Evolutionary conservation across 2,797 vertebrate genomes (phyloP), one percentile per base, ranked within the genome.

Genomic region (Schizopygopsis pylzovi): DNA sequence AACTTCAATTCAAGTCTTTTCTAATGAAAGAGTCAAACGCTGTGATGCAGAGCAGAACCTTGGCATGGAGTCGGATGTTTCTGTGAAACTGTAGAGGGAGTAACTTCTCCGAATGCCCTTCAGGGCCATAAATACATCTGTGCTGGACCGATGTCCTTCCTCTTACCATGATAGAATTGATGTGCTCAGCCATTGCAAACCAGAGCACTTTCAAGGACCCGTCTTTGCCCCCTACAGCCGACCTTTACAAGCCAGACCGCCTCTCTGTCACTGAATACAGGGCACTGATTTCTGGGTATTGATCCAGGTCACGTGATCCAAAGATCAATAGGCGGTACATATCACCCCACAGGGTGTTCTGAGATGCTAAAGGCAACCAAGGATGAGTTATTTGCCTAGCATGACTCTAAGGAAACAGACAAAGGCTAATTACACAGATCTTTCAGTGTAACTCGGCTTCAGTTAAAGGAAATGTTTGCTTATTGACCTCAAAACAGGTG

Each of bases 211-310:
- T 83, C 79, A 87, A 88, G 59, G 90, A 82, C 91, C 91, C 91
- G 89, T 90, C 89, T 87, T 85, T 54, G 41, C 90, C 88, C 88
- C 89, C 91, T 90, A 90, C 89, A 87, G 84, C 84, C 84, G 91
- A 92, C 93, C 92, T 93, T 92, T 91, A 93, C 94, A 90, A 89
- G 87, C 49, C 49, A 15, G 47, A 25, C 47, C 3, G 8, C 81
- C 67, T 59, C 59, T 25, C 88, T 25, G 70, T 83, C 86, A 79
- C 81, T 22, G 56, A 88, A 77, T 54, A 70, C 71, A 88, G 87
- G 73, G 67, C 79, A 87, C 87, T 89, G 92, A 93, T 92, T 90
- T 92, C 91, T 90, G 78, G 59, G 4, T 93, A 94, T 93, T 90
- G 94, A 95, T 95, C 87, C 11, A 18, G 67, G 79, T 92, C 91